phyloP scores from a whole-genome alignment of 2,888 invertebrate genomes.

The Tetanocera ferruginea region DNA sequence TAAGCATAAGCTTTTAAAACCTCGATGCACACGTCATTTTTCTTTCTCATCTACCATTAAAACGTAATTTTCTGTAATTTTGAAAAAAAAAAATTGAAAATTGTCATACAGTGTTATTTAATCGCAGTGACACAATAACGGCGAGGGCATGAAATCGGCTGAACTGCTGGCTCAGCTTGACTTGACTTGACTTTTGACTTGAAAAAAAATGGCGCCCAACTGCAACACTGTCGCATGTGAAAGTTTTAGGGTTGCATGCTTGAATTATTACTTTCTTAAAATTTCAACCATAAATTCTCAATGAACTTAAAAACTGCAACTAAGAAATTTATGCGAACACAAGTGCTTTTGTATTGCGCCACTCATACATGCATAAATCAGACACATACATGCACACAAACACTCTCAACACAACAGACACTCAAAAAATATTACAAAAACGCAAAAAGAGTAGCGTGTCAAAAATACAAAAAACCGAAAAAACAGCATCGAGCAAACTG shows the following conservation, averaged over 20 bases:
- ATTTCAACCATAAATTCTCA: conserved; percentile 1
- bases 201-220: background rate
- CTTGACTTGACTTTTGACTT: background rate
- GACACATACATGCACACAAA: conserved; percentile 11
- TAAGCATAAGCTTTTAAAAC: no score
- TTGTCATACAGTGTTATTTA: no score
- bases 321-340: conserved; percentile 25
- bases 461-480: background rate
- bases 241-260: background rate
- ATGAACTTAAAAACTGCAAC: conserved; percentile 28
- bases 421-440: conserved; percentile 12
- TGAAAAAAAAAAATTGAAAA: no score
- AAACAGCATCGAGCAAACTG: background rate
- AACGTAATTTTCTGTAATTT: no score
- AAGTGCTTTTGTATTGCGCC: conserved; percentile 17
- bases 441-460: background rate
- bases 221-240: background rate
- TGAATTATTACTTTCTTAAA: background rate
- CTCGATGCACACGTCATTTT: no score
- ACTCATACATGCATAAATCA: background rate
- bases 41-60: no score
- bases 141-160: background rate
- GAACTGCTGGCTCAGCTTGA: background rate
- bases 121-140: no score
- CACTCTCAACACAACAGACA: background rate